These are phyloP conservation scores for Bos javanicus DNA, from an alignment of 2,113 vertebrate genomes.

Conservation along the genomic window DNA sequence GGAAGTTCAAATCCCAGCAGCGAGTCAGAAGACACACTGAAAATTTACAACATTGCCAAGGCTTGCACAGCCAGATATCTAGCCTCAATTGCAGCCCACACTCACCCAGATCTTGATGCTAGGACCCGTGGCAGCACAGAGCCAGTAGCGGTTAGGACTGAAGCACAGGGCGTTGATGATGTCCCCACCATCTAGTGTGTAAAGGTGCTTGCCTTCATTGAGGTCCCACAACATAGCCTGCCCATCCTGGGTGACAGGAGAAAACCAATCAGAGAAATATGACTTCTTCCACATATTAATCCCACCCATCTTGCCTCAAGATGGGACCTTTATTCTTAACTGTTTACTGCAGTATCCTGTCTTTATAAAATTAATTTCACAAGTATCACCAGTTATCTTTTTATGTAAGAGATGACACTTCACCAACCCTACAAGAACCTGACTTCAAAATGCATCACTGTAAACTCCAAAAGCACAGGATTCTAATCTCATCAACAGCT, in stretches of 20 bases:
- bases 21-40: slow-evolving; percentile 75
- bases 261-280: background rate
- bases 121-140: slow-evolving; percentile 97
- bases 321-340: background rate
- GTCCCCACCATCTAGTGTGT: slow-evolving; percentile 95
- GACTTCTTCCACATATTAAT: background rate
- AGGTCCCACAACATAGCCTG: slow-evolving; percentile 99
- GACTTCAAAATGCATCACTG: background rate
- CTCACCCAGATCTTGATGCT: slow-evolving; percentile 99
- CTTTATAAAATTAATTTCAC: background rate
- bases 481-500: background rate
- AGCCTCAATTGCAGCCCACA: fast-evolving
- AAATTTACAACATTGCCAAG: slow-evolving; percentile 74
- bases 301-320: background rate
- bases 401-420: background rate
- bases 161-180: slow-evolving; percentile 96
- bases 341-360: background rate
- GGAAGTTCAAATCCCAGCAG: slow-evolving; percentile 86
- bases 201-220: slow-evolving; percentile 97
- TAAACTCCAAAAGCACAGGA: background rate
- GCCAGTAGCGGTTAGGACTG: slow-evolving; percentile 98
- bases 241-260: slow-evolving; percentile 84
- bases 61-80: background rate
- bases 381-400: background rate
- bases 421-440: background rate